Percentiles rank a stretch among this genome's conserved stretches.
phyloP scores from a whole-genome alignment of 2,888 invertebrate genomes.

The Stenurella melanura region DNA sequence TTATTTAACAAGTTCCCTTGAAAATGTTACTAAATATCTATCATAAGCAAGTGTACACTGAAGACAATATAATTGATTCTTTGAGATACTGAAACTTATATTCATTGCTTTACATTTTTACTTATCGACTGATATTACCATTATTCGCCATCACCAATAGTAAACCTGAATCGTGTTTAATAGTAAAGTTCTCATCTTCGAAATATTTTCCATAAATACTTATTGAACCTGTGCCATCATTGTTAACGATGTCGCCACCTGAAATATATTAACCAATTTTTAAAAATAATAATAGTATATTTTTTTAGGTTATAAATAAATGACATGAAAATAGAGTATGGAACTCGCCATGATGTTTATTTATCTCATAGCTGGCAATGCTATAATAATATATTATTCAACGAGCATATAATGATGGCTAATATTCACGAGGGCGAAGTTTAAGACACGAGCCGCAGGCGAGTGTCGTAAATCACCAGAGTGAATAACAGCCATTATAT shows the following conservation, averaged over 20 bases:
- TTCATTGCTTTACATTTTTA: neutral
- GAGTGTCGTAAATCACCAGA: no score
- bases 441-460: no score
- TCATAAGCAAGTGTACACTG: no score
- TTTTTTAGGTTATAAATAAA: neutral
- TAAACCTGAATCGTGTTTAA: slow-evolving; percentile 88
- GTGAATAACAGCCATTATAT: no score
- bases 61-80: no score
- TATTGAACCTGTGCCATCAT: slow-evolving; percentile 88
- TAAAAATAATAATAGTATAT: neutral
- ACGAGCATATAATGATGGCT: no score
- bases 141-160: slow-evolving; percentile 95
- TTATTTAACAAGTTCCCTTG: no score
- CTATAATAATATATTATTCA: no score
- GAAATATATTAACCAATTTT: slow-evolving; percentile 51
- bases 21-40: no score
- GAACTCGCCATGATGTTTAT: neutral
- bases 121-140: slow-evolving; percentile 70
- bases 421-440: no score
- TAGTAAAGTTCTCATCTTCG: slow-evolving; percentile 89
- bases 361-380: neutral
- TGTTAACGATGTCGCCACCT: slow-evolving; percentile 90
- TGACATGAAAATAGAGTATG: neutral
- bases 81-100: neutral
- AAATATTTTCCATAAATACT: slow-evolving; percentile 92